Conservation (phyloP, 2,888 invertebrate genomes). For the Vannuccia rotundouncinata region DNA sequence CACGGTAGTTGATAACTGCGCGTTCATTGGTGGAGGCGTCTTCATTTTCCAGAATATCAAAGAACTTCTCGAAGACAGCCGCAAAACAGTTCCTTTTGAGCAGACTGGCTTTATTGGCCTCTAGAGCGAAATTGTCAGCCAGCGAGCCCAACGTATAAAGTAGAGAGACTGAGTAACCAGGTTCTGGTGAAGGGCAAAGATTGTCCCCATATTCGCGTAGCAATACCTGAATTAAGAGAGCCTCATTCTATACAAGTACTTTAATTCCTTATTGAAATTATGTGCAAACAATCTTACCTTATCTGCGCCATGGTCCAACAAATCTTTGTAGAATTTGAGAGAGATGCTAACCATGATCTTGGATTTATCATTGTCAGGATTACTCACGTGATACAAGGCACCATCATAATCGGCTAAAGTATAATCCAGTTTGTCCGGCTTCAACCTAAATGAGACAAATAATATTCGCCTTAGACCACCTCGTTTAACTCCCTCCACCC, state of each 20-base stretch:
- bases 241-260: background rate
- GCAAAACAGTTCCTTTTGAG: slow-evolving; percentile 97
- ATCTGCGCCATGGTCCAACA: slow-evolving; percentile 95
- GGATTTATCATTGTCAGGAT: slow-evolving; percentile 59
- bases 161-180: slow-evolving; percentile 85
- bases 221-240: slow-evolving; percentile 58
- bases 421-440: slow-evolving; percentile 34
- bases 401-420: slow-evolving; percentile 88
- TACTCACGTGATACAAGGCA: slow-evolving; percentile 93
- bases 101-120: slow-evolving; percentile 84
- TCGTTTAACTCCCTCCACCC: too few species aligned
- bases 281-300: too few species aligned
- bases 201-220: slow-evolving; percentile 27
- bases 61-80: slow-evolving; percentile 98
- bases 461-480: too few species aligned
- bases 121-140: slow-evolving; percentile 77
- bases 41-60: slow-evolving; percentile 77
- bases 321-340: slow-evolving; percentile 92
- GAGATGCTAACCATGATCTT: slow-evolving; percentile 81
- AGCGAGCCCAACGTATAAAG: slow-evolving; percentile 84
- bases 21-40: slow-evolving; percentile 69
- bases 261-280: too few species aligned
- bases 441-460: too few species aligned
- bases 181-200: slow-evolving; percentile 5
- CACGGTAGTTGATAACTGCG: slow-evolving; percentile 94